These are phyloP conservation scores for Phyllostomus discolor DNA, from an alignment of 2,113 vertebrate genomes.

Conservation along the genomic window DNA sequence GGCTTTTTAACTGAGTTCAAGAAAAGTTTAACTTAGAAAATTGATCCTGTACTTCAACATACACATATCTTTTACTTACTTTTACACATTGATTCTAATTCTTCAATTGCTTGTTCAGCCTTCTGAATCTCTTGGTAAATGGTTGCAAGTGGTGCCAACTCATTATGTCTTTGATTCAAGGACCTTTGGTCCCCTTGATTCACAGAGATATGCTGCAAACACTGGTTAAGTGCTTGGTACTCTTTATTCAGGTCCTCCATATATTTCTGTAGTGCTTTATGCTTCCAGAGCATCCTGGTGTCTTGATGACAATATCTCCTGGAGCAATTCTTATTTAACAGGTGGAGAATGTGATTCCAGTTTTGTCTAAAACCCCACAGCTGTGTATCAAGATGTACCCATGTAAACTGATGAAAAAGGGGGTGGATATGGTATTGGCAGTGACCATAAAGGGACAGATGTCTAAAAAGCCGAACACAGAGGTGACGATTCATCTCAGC, in stretches of 20 bases:
- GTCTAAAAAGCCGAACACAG: slow-evolving; percentile 64
- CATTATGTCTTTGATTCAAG: slow-evolving; percentile 67
- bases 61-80: slow-evolving; percentile 73
- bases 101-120: slow-evolving; percentile 79
- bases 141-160: slow-evolving; percentile 77
- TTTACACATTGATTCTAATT: slow-evolving; percentile 82
- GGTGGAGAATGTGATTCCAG: not conserved
- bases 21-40: not conserved
- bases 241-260: slow-evolving; percentile 79
- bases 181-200: slow-evolving; percentile 73
- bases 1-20: not conserved
- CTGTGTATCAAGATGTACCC: slow-evolving; percentile 22
- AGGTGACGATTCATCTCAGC: slow-evolving; percentile 76
- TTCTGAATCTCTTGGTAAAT: slow-evolving; percentile 77
- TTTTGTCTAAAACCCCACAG: slow-evolving; percentile 52
- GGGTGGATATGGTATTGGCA: not conserved
- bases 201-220: slow-evolving; percentile 63
- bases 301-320: slow-evolving; percentile 71
- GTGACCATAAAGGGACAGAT: slow-evolving; percentile 20
- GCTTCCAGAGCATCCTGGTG: slow-evolving; percentile 75
- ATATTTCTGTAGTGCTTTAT: slow-evolving; percentile 78
- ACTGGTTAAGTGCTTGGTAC: slow-evolving; percentile 69
- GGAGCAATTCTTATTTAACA: slow-evolving; percentile 44
- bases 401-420: slow-evolving; percentile 37
- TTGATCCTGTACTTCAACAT: not conserved